These are phyloP conservation scores for Patella ulyssiponensis DNA, from an alignment of 2,888 invertebrate genomes.

Conservation along the genomic window DNA sequence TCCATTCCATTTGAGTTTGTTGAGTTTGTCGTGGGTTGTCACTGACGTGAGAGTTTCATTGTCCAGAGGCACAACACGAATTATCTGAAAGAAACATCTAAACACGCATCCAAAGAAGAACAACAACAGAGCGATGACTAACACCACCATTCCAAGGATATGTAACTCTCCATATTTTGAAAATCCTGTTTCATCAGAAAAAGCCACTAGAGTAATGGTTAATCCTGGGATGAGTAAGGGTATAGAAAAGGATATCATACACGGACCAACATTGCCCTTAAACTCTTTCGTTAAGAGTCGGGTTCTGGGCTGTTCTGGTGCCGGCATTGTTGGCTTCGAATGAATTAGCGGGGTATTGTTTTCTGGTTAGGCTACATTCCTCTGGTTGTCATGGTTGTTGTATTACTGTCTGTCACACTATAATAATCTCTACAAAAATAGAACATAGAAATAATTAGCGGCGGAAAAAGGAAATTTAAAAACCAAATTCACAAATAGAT, in stretches of 20 bases:
- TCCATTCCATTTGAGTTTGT: not conserved
- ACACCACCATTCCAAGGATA: slow-evolving; percentile 38
- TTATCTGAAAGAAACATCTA: slow-evolving; percentile 24
- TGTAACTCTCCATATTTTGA: slow-evolving; percentile 43
- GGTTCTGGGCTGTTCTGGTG: not conserved
- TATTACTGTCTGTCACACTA: too few relatives aligned
- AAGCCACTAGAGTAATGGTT: slow-evolving; percentile 48
- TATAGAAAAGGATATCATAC: slow-evolving; percentile 49
- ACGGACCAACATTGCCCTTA: slow-evolving; percentile 40
- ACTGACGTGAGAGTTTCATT: not conserved
- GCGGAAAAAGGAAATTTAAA: too few relatives aligned
- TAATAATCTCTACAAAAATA: too few relatives aligned
- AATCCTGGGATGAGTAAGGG: slow-evolving; percentile 50
- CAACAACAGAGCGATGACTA: slow-evolving; percentile 28
- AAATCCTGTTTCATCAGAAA: slow-evolving; percentile 42
- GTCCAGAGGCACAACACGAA: not conserved
- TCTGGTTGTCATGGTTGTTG: too few relatives aligned
- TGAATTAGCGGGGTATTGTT: too few relatives aligned
- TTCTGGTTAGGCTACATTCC: too few relatives aligned
- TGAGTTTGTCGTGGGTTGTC: not conserved
- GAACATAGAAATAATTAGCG: too few relatives aligned
- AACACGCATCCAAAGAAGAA: slow-evolving; percentile 33
- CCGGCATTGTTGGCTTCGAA: not conserved
- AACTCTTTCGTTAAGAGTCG: slow-evolving; percentile 29
- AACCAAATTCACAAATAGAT: too few relatives aligned